A percentile compares a stretch with the other conserved stretches of the same genome.
Evolutionary conservation across 1,140 invertebrate genomes (phyloP).

Genomic region (Tribolium madens): DNA sequence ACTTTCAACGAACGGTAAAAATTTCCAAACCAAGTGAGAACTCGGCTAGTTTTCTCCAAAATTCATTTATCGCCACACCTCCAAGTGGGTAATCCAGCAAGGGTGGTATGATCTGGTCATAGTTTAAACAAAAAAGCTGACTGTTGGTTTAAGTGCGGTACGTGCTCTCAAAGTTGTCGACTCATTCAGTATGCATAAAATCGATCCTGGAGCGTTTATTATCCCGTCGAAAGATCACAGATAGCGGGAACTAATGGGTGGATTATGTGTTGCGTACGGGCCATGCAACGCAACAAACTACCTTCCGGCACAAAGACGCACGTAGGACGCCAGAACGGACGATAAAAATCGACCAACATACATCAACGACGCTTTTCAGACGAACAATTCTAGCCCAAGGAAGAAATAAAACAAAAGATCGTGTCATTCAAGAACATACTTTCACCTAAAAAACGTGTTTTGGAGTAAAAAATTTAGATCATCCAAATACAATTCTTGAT

Average conservation of each 20-base stretch:
- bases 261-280: constrained; percentile 11
- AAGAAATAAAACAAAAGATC: constrained; percentile 10
- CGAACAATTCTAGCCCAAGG: neutral
- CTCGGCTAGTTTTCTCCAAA: neutral
- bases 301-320: constrained; percentile 30
- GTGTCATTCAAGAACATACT: neutral
- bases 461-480: too few relatives aligned
- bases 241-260: constrained; percentile 23
- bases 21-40: constrained; percentile 8
- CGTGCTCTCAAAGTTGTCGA: neutral
- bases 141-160: neutral
- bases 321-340: neutral
- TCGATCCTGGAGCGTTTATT: constrained; percentile 41
- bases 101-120: constrained; percentile 26
- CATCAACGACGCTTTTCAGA: constrained; percentile 19
- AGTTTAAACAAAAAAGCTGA: constrained; percentile 8
- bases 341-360: constrained; percentile 26
- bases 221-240: constrained; percentile 36
- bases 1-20: neutral
- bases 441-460: too few relatives aligned
- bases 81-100: constrained; percentile 5
- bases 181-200: constrained; percentile 43
- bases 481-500: too few relatives aligned
- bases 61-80: constrained; percentile 16
- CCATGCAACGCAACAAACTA: constrained; percentile 35